A percentile compares a stretch with the other conserved stretches of the same genome.
Conservation (phyloP, 2,113 vertebrate genomes). For the Sturnira hondurensis region DNA sequence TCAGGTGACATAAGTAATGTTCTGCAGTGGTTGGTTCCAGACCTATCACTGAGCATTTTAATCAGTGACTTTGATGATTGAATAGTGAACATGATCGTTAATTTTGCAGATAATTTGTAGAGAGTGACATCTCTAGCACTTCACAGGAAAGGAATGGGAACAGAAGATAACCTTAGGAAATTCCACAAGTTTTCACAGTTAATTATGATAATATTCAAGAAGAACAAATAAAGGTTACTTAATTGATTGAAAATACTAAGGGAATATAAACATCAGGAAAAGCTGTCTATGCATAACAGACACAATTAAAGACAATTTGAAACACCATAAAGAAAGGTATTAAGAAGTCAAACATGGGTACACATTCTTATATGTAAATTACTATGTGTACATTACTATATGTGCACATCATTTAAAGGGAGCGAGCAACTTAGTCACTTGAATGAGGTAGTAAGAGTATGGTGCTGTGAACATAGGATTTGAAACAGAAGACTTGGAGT, state of each 20-base stretch:
- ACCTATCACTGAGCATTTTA: slow-evolving; percentile 39
- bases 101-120: slow-evolving; percentile 39
- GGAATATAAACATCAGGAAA: not conserved
- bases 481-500: not conserved
- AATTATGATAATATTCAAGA: slow-evolving; percentile 13
- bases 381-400: no score
- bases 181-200: slow-evolving; percentile 32
- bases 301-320: not conserved
- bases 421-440: not conserved
- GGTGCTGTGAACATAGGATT: not conserved
- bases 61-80: slow-evolving; percentile 52
- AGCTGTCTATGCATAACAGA: not conserved
- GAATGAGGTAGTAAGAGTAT: not conserved
- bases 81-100: slow-evolving; percentile 41
- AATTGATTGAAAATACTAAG: not conserved
- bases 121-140: slow-evolving; percentile 42
- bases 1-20: slow-evolving; percentile 54
- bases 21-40: not conserved
- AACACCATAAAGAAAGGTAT: not conserved
- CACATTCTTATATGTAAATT: not conserved
- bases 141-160: slow-evolving; percentile 20
- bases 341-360: not conserved
- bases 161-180: slow-evolving; percentile 31
- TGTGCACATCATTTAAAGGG: not conserved
- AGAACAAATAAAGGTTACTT: not conserved